Evolutionary conservation across 1,140 invertebrate genomes (phyloP).

Genomic region (Antheraea mylitta): DNA sequence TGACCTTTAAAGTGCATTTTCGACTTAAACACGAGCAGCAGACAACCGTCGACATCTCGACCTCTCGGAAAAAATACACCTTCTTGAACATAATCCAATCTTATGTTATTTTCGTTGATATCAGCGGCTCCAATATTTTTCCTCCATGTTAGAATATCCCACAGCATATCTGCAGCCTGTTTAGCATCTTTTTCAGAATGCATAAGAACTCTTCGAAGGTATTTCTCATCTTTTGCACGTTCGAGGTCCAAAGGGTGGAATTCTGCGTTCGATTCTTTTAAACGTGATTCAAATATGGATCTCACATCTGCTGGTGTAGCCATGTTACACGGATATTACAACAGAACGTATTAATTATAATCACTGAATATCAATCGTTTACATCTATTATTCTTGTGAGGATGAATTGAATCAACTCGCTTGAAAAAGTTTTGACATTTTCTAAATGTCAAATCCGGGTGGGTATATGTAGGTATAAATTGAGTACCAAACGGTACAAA

Average conservation of each 20-base stretch:
- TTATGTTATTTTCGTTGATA: slow-evolving; percentile 84
- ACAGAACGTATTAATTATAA: not conserved
- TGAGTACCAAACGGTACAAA: not conserved
- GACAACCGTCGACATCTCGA: slow-evolving; percentile 89
- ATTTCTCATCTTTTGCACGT: slow-evolving; percentile 66
- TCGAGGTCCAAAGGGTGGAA: slow-evolving; percentile 65
- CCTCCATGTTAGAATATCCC: slow-evolving; percentile 91
- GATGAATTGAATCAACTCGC: slow-evolving; percentile 11
- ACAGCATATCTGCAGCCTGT: slow-evolving; percentile 86
- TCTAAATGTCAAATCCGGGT: slow-evolving; percentile 16
- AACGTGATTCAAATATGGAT: slow-evolving; percentile 44
- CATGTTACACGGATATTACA: slow-evolving; percentile 32
- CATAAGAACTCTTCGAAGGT: slow-evolving; percentile 54
- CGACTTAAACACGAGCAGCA: slow-evolving; percentile 87
- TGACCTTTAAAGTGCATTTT: slow-evolving; percentile 88
- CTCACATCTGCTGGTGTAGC: slow-evolving; percentile 52
- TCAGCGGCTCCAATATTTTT: slow-evolving; percentile 90
- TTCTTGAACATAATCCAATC: slow-evolving; percentile 85
- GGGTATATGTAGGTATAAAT: not conserved
- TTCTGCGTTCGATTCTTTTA: slow-evolving; percentile 48
- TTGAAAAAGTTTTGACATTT: slow-evolving; percentile 9
- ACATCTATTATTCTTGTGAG: not conserved
- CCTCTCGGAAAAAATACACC: slow-evolving; percentile 88
- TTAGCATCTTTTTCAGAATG: slow-evolving; percentile 57
- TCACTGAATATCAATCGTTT: not conserved